phyloP scores from a whole-genome alignment of 2,797 vertebrate species.

The Eurystomus glaucurus region DNA sequence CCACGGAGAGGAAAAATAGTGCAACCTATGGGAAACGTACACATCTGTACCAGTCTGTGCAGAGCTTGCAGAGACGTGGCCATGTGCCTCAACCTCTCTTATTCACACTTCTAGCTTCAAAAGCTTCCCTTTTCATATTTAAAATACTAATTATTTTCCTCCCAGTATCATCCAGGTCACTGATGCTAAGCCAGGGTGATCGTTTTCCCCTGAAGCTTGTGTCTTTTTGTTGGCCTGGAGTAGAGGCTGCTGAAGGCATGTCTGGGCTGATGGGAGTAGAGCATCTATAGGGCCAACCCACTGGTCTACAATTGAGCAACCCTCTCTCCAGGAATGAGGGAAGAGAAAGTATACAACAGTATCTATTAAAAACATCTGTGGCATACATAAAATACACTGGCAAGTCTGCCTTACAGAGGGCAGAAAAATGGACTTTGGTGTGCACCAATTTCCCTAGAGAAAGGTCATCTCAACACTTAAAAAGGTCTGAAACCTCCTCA shows the following conservation, averaged over 20 bases:
- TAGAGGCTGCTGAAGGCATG: neutral
- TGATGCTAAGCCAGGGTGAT: neutral
- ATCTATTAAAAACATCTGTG: neutral
- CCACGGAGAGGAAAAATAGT: neutral
- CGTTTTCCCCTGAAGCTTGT: neutral
- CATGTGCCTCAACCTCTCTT: neutral
- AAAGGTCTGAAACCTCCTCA: neutral
- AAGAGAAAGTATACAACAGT: neutral
- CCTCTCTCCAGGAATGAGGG: neutral
- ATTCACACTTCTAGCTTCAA: neutral
- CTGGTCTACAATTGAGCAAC: neutral
- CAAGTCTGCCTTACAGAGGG: neutral
- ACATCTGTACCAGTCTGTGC: neutral
- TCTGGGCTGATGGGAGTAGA: neutral
- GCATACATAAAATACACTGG: neutral
- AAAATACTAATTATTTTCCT: neutral
- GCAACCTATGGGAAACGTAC: rapidly evolving
- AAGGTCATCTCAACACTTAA: neutral
- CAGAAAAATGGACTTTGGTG: neutral
- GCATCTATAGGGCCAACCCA: neutral
- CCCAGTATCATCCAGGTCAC: neutral
- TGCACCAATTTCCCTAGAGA: neutral
- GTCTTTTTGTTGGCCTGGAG: neutral
- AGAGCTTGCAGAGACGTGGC: neutral
- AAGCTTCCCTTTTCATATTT: neutral